These are phyloP conservation scores for Callaeas wilsoni DNA, from an alignment of 2,113 vertebrate species.

Conservation along the genomic window DNA sequence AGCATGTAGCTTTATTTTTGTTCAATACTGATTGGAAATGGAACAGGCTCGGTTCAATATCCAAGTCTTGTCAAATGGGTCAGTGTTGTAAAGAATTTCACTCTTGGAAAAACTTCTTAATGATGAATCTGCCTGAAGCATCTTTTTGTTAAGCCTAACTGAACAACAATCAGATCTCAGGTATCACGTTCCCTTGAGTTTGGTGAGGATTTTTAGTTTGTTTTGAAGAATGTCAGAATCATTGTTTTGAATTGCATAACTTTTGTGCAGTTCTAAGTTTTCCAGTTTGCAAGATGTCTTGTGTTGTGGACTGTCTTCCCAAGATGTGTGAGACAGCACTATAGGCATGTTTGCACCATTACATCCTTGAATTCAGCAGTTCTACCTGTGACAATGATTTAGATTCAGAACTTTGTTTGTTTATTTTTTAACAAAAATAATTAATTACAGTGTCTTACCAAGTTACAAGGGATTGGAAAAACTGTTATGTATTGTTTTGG, in stretches of 20 bases:
- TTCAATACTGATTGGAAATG: not conserved
- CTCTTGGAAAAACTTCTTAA: not conserved
- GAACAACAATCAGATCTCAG: not conserved
- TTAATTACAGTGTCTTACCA: not conserved
- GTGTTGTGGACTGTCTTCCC: not conserved
- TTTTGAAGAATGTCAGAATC: not conserved
- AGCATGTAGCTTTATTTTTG: not conserved
- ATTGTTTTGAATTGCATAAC: not conserved
- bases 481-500: not conserved
- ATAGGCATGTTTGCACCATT: not conserved
- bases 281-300: not conserved
- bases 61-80: not conserved
- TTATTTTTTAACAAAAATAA: not conserved
- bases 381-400: not conserved
- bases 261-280: not conserved
- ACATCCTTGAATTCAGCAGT: not conserved
- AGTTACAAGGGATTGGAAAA: not conserved
- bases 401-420: not conserved
- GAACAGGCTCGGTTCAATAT: not conserved
- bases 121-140: not conserved
- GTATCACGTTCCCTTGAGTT: not conserved
- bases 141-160: not conserved
- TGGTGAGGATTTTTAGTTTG: not conserved
- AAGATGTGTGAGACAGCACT: not conserved
- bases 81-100: not conserved